A percentile compares a stretch with the other conserved stretches of the same genome.
phyloP scores from a whole-genome alignment of 2,888 invertebrate species.

The Salticus scenicus region DNA sequence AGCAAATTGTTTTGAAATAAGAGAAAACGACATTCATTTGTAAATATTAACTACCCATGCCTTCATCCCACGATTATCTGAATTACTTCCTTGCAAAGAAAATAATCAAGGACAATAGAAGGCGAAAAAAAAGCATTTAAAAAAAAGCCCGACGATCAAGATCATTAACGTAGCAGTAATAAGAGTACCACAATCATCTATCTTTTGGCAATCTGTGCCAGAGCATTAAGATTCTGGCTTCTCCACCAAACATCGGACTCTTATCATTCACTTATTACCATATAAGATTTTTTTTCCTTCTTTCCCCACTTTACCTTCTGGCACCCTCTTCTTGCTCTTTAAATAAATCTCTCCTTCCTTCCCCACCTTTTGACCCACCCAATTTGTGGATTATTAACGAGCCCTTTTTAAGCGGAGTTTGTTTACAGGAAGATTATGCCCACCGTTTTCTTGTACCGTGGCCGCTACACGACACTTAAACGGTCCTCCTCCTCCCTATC shows the following conservation, averaged over 20 bases:
- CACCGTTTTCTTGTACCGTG: constrained; percentile 65
- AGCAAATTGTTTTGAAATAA: too few species aligned
- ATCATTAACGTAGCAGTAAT: constrained; percentile 48
- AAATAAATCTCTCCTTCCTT: constrained; percentile 56
- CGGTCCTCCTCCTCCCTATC: constrained; percentile 12
- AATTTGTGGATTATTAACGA: constrained; percentile 70
- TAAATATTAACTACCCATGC: too few species aligned
- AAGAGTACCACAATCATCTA: constrained; percentile 54
- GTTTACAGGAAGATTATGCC: constrained; percentile 69
- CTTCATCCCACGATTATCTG: too few species aligned
- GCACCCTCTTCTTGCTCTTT: constrained; percentile 57
- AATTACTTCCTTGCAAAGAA: not conserved
- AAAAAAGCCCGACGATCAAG: constrained; percentile 26
- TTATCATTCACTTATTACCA: constrained; percentile 69
- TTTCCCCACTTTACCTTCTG: constrained; percentile 33
- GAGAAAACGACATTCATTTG: too few species aligned
- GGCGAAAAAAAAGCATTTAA: not conserved
- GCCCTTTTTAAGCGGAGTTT: constrained; percentile 67
- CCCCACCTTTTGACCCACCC: constrained; percentile 59
- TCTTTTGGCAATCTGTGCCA: constrained; percentile 46
- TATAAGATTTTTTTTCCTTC: constrained; percentile 30
- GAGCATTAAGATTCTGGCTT: constrained; percentile 38
- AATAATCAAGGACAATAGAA: constrained; percentile 39
- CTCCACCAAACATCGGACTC: constrained; percentile 40
- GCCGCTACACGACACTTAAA: constrained; percentile 60